Conservation (phyloP, 1,140 invertebrate species). For the Aphelenchoides avenae region DNA sequence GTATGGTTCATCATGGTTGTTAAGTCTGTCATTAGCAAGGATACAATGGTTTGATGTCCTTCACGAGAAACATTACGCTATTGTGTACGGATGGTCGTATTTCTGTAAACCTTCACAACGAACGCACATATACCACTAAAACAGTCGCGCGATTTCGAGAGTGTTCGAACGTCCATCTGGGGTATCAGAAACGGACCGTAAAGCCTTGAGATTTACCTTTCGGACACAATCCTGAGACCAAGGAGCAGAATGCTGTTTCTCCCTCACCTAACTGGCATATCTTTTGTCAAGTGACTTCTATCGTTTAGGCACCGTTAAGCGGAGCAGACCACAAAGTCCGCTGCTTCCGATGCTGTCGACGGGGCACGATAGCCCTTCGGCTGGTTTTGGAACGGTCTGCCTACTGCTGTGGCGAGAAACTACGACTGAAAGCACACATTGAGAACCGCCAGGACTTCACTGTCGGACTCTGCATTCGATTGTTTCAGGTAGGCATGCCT, state of each 20-base stretch:
- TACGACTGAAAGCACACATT: conserved; percentile 72
- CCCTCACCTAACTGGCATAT: no score
- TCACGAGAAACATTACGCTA: conserved; percentile 11
- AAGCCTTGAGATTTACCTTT: no score
- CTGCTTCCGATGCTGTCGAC: conserved; percentile 75
- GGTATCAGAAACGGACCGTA: no score
- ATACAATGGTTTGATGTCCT: conserved; percentile 7
- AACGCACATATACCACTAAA: no score
- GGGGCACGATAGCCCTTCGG: conserved; percentile 70
- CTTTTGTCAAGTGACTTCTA: no score
- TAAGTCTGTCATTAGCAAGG: neutral
- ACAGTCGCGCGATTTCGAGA: no score
- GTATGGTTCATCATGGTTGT: no score
- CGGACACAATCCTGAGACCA: no score
- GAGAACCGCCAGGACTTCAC: conserved; percentile 75
- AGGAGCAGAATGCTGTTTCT: no score
- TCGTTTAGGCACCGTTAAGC: conserved; percentile 69
- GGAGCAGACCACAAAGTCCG: conserved; percentile 69
- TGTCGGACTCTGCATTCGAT: conserved; percentile 69
- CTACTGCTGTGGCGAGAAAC: conserved; percentile 75
- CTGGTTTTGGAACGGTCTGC: conserved; percentile 72
- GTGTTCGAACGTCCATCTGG: no score
- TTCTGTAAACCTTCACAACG: no score
- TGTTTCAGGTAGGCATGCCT: conserved; percentile 67
- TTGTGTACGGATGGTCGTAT: no score